Conservation (phyloP, 1,140 invertebrate species). For the Eciton burchellii region DNA sequence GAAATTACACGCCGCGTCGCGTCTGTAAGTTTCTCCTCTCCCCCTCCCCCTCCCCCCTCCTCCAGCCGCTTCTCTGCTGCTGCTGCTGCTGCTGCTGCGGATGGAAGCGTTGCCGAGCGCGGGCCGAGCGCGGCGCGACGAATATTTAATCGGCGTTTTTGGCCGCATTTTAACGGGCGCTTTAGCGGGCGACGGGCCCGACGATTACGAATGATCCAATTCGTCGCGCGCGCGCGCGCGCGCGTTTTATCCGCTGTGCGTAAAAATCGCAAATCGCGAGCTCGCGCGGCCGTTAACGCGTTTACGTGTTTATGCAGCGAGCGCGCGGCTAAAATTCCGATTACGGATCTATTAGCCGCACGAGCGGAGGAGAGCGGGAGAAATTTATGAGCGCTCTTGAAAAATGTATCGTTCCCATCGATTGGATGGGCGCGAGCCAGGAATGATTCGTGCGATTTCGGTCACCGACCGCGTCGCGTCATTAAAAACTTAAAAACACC, state of each 20-base stretch:
- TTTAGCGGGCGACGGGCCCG: conserved; percentile 18
- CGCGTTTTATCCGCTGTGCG: conserved; percentile 33
- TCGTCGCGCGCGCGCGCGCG: conserved; percentile 51
- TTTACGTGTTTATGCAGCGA: conserved; percentile 27
- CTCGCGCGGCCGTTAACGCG: conserved; percentile 38
- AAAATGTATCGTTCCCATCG: conserved; percentile 17
- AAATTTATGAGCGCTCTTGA: conserved; percentile 34
- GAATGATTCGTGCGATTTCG: conserved; percentile 4
- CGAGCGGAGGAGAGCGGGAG: no score
- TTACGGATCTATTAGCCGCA: conserved; percentile 17
- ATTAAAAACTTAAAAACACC: conserved; percentile 46
- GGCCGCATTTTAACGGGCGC: not conserved
- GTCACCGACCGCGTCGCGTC: not conserved
- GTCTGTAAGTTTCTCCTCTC: conserved; percentile 20
- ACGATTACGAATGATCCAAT: conserved; percentile 54
- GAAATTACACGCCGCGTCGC: conserved; percentile 3
- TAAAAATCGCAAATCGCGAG: conserved; percentile 51
- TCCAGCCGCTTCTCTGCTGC: no score
- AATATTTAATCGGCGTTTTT: conserved; percentile 49
- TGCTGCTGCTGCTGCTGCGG: not conserved
- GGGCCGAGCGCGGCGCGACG: not conserved
- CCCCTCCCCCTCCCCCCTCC: no score
- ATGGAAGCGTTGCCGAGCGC: conserved; percentile 1
- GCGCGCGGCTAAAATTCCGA: conserved; percentile 22
- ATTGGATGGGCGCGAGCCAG: not conserved